These are phyloP conservation scores for Euwallacea fornicatus DNA, from an alignment of 1,140 invertebrate species.

Conservation along the genomic window DNA sequence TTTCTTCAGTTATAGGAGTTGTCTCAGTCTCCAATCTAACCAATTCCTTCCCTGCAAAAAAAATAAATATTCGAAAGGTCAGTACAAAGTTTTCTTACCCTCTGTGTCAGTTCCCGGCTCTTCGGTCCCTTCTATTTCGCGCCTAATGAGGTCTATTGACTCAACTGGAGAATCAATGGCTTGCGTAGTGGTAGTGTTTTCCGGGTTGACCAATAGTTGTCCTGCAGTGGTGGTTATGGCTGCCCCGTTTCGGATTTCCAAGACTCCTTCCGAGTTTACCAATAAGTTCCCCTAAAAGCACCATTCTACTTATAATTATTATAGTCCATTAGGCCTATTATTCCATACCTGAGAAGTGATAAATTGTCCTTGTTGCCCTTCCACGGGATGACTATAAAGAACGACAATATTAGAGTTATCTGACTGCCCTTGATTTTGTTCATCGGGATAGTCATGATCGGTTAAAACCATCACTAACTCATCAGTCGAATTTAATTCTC, in stretches of 20 bases:
- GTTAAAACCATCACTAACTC: slow-evolving; percentile 54
- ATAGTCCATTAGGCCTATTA: not conserved
- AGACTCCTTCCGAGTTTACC: slow-evolving; percentile 58
- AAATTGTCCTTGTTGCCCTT: slow-evolving; percentile 58
- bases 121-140: slow-evolving; percentile 44
- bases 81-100: no score
- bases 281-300: slow-evolving; percentile 54
- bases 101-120: not conserved
- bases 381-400: slow-evolving; percentile 62
- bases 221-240: slow-evolving; percentile 40
- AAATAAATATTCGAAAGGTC: no score
- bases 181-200: slow-evolving; percentile 29
- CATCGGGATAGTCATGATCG: slow-evolving; percentile 53
- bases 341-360: slow-evolving; percentile 49
- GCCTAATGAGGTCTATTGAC: slow-evolving; percentile 52
- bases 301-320: not conserved
- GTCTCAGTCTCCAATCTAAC: no score
- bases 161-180: slow-evolving; percentile 44
- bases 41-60: no score
- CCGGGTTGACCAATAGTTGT: slow-evolving; percentile 40
- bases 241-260: slow-evolving; percentile 52
- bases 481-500: slow-evolving; percentile 49
- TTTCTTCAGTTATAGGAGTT: no score
- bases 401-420: slow-evolving; percentile 64
- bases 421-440: slow-evolving; percentile 49